Base-by-base conservation (phyloP, 1,140 invertebrate genomes). In the Xylocopa sonorina region DNA sequence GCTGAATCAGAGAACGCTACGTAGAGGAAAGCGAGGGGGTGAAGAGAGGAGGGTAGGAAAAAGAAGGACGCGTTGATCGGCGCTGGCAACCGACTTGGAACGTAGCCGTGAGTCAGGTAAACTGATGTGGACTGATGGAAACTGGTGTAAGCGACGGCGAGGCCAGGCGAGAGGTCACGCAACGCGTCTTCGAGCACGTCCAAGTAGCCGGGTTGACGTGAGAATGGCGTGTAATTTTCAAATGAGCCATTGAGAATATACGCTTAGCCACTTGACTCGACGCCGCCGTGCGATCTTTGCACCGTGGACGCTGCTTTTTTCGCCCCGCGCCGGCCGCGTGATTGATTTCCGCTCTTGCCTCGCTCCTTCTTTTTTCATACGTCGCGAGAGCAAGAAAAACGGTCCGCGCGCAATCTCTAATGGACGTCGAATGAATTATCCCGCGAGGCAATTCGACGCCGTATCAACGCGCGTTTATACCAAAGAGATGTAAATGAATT, bases 211-310 rank as follows among this genome's bases (percentile, higher is more conserved):
- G 72, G 63, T 51, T 81, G 79, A 74, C 83, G 79, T 57, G 74
- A 85, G 83, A 81, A 73, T 85, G 82, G 60, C 82, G 78, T 85
- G 82, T 84, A 85, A 84, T 84, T 84, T 84, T 85, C 83, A 84
- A 85, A 85, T 73, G 79, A 82, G 71, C 64, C 74, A 85, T 85
- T 82, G 57, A 71, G 78, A 78, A 78, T 68, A 78, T 68, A 68
- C 68, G 73, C 67, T 46, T 51, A 85, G 53, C 51, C 73, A 32
- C 63, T 16, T 32, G 46, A 50, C 27, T 67, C 60, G 53, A 10
- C 34, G 55, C 55, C 43, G 27, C 32, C 29, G 50, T 34, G 68
- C 71, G 53, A 78, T 74, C 68, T 60, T 43, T 83, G 41, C 68
- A 73, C 48, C 32, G 21, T 14, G 24, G 0, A 16, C 51, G 32